Percentiles rank a stretch among this genome's conserved stretches.
Evolutionary conservation across 2,888 invertebrate genomes (phyloP).

Genomic region (Zhuqinia jingwanae): DNA sequence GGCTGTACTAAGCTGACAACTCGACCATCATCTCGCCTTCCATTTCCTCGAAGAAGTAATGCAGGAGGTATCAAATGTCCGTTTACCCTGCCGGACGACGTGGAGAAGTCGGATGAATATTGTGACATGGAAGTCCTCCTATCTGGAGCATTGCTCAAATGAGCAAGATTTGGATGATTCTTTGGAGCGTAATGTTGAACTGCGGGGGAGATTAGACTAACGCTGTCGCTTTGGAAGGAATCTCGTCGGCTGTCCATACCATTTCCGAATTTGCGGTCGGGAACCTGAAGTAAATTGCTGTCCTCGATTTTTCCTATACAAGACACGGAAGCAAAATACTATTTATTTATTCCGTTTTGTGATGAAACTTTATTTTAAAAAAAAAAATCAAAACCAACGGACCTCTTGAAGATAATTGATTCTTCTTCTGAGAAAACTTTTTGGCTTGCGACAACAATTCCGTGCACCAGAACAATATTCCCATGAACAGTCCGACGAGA

Average conservation of each 20-base stretch:
- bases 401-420: slow-evolving; percentile 59
- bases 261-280: slow-evolving; percentile 55
- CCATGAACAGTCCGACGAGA: slow-evolving; percentile 68
- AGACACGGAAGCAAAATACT: neutral
- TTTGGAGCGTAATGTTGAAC: slow-evolving; percentile 50
- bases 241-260: slow-evolving; percentile 53
- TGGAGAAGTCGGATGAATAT: slow-evolving; percentile 40
- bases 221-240: slow-evolving; percentile 61
- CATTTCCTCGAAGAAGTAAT: slow-evolving; percentile 18
- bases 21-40: slow-evolving; percentile 41
- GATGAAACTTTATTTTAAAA: too few species aligned
- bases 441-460: slow-evolving; percentile 67
- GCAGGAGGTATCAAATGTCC: slow-evolving; percentile 29
- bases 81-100: neutral
- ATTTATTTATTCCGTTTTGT: neutral
- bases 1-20: slow-evolving; percentile 62
- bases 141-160: neutral
- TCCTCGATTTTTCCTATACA: slow-evolving; percentile 65
- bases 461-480: slow-evolving; percentile 72
- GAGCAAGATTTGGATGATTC: slow-evolving; percentile 9
- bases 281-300: slow-evolving; percentile 63
- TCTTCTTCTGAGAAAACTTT: slow-evolving; percentile 59
- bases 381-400: too few species aligned
- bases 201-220: slow-evolving; percentile 56
- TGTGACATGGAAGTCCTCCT: slow-evolving; percentile 49